Evolutionary conservation across 2,797 vertebrate genomes (phyloP), one percentile per base, ranked within the genome.

Genomic region (Muscicapa striata): DNA sequence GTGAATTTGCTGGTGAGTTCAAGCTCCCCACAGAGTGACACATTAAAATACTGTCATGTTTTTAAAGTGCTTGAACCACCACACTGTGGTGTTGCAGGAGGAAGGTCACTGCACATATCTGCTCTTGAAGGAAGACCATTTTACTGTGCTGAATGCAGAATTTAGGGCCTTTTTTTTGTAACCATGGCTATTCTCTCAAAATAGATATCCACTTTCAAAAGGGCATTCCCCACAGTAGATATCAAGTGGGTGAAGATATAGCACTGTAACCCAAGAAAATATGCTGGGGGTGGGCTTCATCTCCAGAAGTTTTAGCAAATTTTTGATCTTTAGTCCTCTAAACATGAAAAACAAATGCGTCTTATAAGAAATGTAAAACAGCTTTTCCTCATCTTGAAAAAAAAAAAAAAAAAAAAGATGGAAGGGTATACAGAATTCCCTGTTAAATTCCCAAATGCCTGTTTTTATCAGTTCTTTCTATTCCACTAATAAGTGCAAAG

Each of bases 151-250:
- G 48, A 91, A 93, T 78, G 57, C 30, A 91, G 75, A 87, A 94
- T 87, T 70, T 77, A 74, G 38, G 82, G 34, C 61, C 68, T 70
- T 64, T 20, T 95, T 95, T 95, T 93, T 95, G 87, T 95, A 95
- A 92, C 85, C 79, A 92, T 84, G 45, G 63, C 76, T 92, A n/a
- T 96, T 95, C 43, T 78, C 91, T 91, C 79, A 95, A 94, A 94
- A 91, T 93, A 96, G 91, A 91, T 55, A 85, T 20, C 20, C 40
- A 68, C 58, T 92, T 94, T 91, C 73, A 85, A 86, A 94, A 94
- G 91, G 91, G 68, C 85, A 91, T 94, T 94, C 85, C 36, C 55
- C 74, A 77, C 49, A 66, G 86, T 24, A 89, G 38, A 40, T 94
- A 91, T 61, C 29, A 91, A 85, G 87, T 92, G 91, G 73, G 85